These are phyloP conservation scores for Peromyscus nudipes DNA, from an alignment of 2,797 vertebrate species.

Conservation along the genomic window DNA sequence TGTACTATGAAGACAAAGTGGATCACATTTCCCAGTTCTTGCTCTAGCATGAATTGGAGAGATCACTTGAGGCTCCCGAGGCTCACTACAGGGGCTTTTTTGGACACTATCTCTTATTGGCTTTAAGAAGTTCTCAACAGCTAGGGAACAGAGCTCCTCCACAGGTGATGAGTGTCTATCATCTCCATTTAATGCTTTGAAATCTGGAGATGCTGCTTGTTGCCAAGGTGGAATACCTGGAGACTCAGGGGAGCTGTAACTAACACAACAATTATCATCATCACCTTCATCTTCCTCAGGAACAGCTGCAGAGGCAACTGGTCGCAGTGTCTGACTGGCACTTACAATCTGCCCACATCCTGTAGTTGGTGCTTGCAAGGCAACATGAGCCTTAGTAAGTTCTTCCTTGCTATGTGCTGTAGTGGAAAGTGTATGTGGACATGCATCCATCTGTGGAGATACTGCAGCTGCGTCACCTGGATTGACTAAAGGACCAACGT, in stretches of 20 bases:
- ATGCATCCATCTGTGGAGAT: conserved; percentile 84
- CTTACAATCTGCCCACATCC: conserved; percentile 77
- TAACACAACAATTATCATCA: conserved; percentile 85
- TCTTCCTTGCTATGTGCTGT: conserved; percentile 84
- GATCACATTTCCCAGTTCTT: conserved; percentile 86
- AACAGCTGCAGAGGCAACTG: conserved; percentile 75
- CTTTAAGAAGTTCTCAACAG: conserved; percentile 78
- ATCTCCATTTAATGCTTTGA: conserved; percentile 80
- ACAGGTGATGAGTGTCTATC: conserved; percentile 82
- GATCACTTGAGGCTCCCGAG: conserved; percentile 79
- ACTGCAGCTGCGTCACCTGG: conserved; percentile 85
- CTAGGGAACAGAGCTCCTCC: conserved; percentile 73
- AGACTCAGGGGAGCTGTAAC: conserved; percentile 91
- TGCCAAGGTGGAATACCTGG: conserved; percentile 94
- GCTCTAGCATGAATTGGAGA: conserved; percentile 82
- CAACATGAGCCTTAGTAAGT: conserved; percentile 85
- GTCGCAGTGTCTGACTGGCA: conserved; percentile 83
- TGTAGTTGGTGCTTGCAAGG: conserved; percentile 80
- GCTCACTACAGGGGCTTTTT: conserved; percentile 71
- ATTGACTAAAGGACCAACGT: conserved; percentile 77
- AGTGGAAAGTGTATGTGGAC: conserved; percentile 79
- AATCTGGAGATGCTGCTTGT: conserved; percentile 87
- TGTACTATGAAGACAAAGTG: conserved; percentile 92
- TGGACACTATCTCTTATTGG: conserved; percentile 80
- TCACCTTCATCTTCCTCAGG: conserved; percentile 83